Evolutionary conservation across 2,797 vertebrate species (phyloP), one percentile per base, ranked within the genome.

Genomic region (Leucoraja ocellata): DNA sequence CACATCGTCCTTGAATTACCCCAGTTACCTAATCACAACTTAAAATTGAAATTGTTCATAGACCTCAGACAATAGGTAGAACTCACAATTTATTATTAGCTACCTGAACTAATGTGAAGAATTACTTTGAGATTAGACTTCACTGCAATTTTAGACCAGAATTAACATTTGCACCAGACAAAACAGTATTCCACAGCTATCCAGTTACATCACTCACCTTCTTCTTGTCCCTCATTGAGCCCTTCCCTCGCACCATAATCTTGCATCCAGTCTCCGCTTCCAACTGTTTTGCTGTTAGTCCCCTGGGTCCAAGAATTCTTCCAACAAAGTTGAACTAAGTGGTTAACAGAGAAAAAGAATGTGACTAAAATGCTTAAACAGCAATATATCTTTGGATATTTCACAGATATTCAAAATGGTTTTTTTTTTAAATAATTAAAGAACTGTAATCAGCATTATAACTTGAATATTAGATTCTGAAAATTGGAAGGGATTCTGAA

Each of bases 161-260:
- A 54, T 25, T 46, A 73, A 73, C 9, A 28, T 54, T 76, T 92
- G 73, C 9, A 92, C 13, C 13, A 46, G 73, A 54, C 36, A 74
- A 32, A 91, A 74, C 13, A 2, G 65, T 8, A 74, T 39, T 68
- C 73, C 68, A 46, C 36, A 91, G 10, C 23, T 28, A 93, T 65
- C 76, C 58, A 93, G 65, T 93, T 81, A 63, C 28, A 78, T 79
- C 58, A 84, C 96, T 97, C 97, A 99, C 99, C 98, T 99, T 99
- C 96, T 99, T 99, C 96, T 99, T 99, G 96, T 99, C 99, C 94
- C 99, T 98, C 99, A 99, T 99, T 93, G 98, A 99, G 94, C 98
- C 98, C 95, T 99, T 99, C 94, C 99, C 99, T 97, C 99, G 98
- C 94, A 99, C 99, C 99, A 99, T 99, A 93, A 99, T 99, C 96